phyloP scores from a whole-genome alignment of 2,113 vertebrate genomes.

The Petrocephalus microphthalmus region DNA sequence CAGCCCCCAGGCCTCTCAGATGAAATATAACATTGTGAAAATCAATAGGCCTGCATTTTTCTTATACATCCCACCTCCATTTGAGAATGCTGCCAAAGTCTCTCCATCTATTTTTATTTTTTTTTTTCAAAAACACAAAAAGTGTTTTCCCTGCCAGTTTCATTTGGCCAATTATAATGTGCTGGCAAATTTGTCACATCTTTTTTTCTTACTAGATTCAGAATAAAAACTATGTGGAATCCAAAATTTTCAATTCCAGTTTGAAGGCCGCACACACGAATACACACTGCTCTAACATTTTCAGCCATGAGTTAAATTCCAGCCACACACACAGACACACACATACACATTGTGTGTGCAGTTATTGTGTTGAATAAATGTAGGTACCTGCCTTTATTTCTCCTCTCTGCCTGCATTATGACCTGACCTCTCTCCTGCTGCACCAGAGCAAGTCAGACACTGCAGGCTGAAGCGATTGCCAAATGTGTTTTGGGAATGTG shows the following conservation, averaged over 20 bases:
- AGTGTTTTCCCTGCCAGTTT: neutral
- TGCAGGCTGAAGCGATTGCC: neutral
- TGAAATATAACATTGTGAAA: slow-evolving; percentile 10
- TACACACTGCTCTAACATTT: too few species aligned
- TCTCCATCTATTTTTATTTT: neutral
- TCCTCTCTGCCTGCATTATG: neutral
- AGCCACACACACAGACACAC: neutral
- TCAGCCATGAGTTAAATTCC: too few species aligned
- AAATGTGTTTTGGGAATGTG: neutral
- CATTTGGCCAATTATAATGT: neutral
- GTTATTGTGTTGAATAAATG: neutral
- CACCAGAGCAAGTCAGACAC: neutral
- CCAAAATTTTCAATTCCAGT: neutral
- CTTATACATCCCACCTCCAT: neutral
- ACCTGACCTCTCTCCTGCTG: neutral
- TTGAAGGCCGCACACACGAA: neutral
- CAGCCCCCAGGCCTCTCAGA: neutral
- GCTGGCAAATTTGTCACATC: neutral
- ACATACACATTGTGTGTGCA: neutral
- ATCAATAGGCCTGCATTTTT: slow-evolving; percentile 12
- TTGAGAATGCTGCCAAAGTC: neutral
- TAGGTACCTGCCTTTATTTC: neutral
- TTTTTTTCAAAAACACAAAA: neutral
- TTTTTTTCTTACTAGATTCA: neutral
- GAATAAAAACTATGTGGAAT: neutral